These are phyloP conservation scores for Chloroceryle aenea DNA, from an alignment of 2,113 vertebrate species.

Conservation along the genomic window DNA sequence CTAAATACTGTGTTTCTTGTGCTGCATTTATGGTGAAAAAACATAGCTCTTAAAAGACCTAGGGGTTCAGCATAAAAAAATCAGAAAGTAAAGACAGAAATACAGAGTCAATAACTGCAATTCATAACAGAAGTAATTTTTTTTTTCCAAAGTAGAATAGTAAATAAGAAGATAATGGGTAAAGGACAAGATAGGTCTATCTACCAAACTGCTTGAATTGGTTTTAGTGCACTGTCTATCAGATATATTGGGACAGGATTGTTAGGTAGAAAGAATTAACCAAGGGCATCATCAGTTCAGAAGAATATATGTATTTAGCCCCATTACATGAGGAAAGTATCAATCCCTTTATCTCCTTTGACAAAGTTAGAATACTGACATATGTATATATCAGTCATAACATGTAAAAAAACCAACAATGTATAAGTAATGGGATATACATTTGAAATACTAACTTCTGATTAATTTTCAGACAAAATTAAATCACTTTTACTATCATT, in stretches of 20 bases:
- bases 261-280: neutral
- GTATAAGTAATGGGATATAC: accelerated
- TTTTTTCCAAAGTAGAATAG: neutral
- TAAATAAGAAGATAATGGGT: neutral
- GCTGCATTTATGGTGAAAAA: neutral
- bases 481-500: neutral
- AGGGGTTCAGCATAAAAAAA: neutral
- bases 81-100: neutral
- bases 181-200: neutral
- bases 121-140: neutral
- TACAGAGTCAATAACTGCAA: neutral
- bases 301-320: neutral
- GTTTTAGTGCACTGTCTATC: neutral
- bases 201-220: neutral
- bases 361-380: neutral
- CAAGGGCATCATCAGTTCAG: neutral
- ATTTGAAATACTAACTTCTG: neutral
- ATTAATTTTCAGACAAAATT: neutral
- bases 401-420: neutral
- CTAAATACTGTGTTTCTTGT: neutral
- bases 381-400: neutral
- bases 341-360: neutral
- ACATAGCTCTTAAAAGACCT: neutral
- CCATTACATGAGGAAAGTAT: neutral
- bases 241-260: neutral